Evolutionary conservation across 2,113 vertebrate genomes (phyloP).

Genomic region (Muscicapa adusta): DNA sequence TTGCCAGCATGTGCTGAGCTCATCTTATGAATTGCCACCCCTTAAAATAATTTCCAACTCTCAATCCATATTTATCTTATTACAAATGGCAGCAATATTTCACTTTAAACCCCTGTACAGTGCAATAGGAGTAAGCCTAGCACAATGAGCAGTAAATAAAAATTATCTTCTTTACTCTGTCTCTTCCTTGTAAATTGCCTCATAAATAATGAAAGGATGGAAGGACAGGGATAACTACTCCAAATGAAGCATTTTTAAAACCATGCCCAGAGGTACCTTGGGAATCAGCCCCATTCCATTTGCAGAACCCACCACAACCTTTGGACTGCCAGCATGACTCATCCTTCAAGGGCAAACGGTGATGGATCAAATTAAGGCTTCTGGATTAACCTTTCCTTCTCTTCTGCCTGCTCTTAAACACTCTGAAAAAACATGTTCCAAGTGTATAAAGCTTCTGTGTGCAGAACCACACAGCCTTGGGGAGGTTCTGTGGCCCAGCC

Average conservation of each 20-base stretch:
- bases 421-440: background rate
- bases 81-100: background rate
- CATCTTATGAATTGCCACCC: background rate
- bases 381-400: background rate
- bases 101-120: background rate
- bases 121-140: background rate
- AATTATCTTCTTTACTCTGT: background rate
- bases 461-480: background rate
- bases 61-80: background rate
- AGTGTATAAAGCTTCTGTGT: background rate
- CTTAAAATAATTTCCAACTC: background rate
- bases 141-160: background rate
- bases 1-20: constrained; percentile 3
- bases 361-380: background rate
- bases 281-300: background rate
- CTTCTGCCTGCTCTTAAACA: background rate
- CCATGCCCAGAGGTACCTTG: background rate
- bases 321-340: background rate
- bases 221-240: background rate
- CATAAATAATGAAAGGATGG: background rate
- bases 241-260: background rate
- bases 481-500: background rate
- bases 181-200: background rate
- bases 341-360: background rate
- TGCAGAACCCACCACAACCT: background rate